phyloP scores from a whole-genome alignment of 2,888 invertebrate species.

The Hirudinaria manillensis region DNA sequence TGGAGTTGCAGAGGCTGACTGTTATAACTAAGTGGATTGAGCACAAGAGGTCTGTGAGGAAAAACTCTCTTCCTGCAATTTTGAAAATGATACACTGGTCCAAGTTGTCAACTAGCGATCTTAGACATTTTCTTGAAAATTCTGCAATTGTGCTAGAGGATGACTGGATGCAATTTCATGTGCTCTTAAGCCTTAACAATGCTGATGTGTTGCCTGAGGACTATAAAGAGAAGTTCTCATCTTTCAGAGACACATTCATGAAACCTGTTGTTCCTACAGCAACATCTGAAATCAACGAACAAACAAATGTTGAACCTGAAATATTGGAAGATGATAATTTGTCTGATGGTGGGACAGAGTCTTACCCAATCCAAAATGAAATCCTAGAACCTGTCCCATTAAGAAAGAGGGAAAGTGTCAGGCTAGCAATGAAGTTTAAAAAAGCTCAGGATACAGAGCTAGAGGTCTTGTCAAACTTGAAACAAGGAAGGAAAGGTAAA shows the following conservation, averaged over 20 bases:
- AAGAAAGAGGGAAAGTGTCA: constrained; percentile 18
- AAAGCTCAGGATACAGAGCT: constrained; percentile 1
- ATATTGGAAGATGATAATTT: constrained; percentile 1
- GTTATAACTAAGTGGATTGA: constrained; percentile 61
- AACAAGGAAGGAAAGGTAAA: constrained; percentile 1
- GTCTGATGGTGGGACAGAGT: constrained; percentile 6
- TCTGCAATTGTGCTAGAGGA: background rate
- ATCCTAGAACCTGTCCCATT: background rate
- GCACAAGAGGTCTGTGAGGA: constrained; percentile 56
- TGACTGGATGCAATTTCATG: constrained; percentile 27
- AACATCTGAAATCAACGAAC: background rate
- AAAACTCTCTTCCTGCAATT: constrained; percentile 59
- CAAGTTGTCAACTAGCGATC: constrained; percentile 41
- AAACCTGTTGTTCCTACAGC: background rate
- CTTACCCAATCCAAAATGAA: background rate
- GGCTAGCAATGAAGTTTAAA: constrained; percentile 10
- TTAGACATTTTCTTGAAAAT: background rate
- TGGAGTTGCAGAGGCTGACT: constrained; percentile 53
- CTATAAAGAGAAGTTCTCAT: constrained; percentile 2
- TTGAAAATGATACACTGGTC: constrained; percentile 52
- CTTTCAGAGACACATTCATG: background rate
- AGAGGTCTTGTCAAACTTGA: background rate
- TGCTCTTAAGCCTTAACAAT: constrained; percentile 27
- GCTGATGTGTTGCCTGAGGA: constrained; percentile 7
- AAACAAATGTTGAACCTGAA: background rate